Evolutionary conservation across 2,113 vertebrate genomes (phyloP).

Genomic region (Scomber japonicus): DNA sequence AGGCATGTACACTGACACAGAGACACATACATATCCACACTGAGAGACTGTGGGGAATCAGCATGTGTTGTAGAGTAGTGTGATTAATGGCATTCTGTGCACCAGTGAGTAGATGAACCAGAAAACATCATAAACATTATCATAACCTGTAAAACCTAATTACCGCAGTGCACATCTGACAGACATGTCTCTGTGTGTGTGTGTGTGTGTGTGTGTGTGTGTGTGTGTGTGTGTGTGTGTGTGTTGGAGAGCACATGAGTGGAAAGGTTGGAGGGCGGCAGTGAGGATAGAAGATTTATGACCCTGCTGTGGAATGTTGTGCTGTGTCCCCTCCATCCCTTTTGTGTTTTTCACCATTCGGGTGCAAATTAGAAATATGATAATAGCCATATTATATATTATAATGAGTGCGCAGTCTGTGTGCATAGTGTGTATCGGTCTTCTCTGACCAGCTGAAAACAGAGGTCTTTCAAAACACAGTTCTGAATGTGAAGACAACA

Average conservation of each 20-base stretch:
- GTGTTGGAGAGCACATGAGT: neutral
- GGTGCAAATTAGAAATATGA: constrained; percentile 70
- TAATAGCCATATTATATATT: constrained; percentile 69
- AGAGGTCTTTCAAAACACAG: constrained; percentile 17
- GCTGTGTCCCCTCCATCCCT: constrained; percentile 37
- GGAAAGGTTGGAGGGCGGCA: neutral
- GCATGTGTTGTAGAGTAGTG: constrained; percentile 68
- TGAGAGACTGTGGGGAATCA: constrained; percentile 50
- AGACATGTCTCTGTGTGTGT: constrained; percentile 24
- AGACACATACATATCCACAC: constrained; percentile 15
- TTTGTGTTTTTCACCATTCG: constrained; percentile 64
- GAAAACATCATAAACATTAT: constrained; percentile 81
- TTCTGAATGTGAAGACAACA: constrained; percentile 7
- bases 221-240: constrained; percentile 7
- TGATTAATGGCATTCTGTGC: constrained; percentile 78
- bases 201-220: constrained; percentile 22
- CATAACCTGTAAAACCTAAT: constrained; percentile 83
- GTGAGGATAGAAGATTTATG: constrained; percentile 73
- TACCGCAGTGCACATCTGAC: constrained; percentile 70
- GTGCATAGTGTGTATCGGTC: neutral
- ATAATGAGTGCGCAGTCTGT: constrained; percentile 51
- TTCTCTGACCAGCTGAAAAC: constrained; percentile 30
- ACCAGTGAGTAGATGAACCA: constrained; percentile 73
- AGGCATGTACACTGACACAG: constrained; percentile 27
- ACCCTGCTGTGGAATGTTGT: constrained; percentile 60